Percentiles rank a stretch among this genome's conserved stretches.
Evolutionary conservation across 2,888 invertebrate species (phyloP).

Genomic region (Watsonalla binaria): DNA sequence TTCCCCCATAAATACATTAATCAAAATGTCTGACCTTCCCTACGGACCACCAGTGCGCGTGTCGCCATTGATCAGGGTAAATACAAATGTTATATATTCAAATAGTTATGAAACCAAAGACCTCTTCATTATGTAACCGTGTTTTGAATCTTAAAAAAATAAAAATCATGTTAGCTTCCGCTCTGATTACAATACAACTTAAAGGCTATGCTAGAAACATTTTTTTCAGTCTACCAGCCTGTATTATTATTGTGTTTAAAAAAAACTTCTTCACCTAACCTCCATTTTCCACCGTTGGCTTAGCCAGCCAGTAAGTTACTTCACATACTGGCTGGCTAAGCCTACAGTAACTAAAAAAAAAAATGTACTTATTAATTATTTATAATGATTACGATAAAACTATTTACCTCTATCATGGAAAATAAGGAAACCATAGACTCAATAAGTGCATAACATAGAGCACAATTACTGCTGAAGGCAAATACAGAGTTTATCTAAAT

Average conservation of each 20-base stretch:
- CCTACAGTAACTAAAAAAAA: no score
- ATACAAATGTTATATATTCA: slow-evolving; percentile 17
- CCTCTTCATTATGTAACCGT: slow-evolving; percentile 50
- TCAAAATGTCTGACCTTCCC: slow-evolving; percentile 65
- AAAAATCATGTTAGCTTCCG: not conserved
- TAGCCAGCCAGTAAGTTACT: no score
- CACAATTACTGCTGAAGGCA: not conserved
- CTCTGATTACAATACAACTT: not conserved
- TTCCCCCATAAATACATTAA: slow-evolving; percentile 23
- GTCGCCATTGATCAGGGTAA: slow-evolving; percentile 89
- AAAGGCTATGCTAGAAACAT: not conserved
- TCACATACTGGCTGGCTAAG: no score
- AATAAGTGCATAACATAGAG: no score
- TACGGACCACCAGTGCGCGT: slow-evolving; percentile 85
- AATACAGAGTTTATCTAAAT: not conserved
- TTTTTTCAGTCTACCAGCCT: not conserved
- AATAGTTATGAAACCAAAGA: not conserved
- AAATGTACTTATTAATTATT: no score
- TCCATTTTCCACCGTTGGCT: not conserved
- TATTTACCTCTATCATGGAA: no score
- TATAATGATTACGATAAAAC: no score
- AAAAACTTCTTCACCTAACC: not conserved
- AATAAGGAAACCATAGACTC: not conserved
- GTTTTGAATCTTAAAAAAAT: slow-evolving; percentile 29
- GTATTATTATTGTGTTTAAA: not conserved